Base-by-base conservation (phyloP, 2,113 vertebrate genomes). In the Austrofundulus limnaeus region DNA sequence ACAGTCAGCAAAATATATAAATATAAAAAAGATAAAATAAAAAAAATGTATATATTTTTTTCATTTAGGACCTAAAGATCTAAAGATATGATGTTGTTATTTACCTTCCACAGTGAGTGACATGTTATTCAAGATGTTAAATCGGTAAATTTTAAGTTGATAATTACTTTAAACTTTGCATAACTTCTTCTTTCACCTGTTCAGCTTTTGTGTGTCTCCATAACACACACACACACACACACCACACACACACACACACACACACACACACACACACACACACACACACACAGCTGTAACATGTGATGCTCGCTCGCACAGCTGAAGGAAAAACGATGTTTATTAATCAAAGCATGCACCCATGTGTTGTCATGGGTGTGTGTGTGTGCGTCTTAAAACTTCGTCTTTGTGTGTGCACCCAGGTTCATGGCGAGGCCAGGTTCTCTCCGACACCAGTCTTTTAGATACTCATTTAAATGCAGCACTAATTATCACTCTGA, bases 401-500 rank as follows among this genome's bases (percentile, higher is more conserved):
- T n/a, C n/a, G n/a, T 28, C 3, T 50, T 39, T 57, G 20, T 70
- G 37, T 48, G 48, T 54, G 51, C 39, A 4, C 11, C 3, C 21
- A 24, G n/a, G 81, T 85, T 89, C 78, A 24, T 1, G 8, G 23
- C 3, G n/a, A 76, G 85, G 80, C 84, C 74, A 75, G 61, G 47
- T 61, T 66, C 77, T 60, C 25, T 79, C 63, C 53, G 65, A 71
- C 56, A 51, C 42, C 28, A 67, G 51, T 47, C 59, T 70, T 70
- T 67, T 70, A 55, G 61, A 63, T 61, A 58, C 42, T 61, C 48
- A 75, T 83, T 83, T 64, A 77, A 81, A 73, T 73, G 61, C 75
- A 68, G 37, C 61, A 74, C 68, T 81, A 85, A 89, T 89, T 81
- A 86, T 73, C 70, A 20, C 47, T 2, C 58, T 52, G 75, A 70